These are phyloP conservation scores for Lordiphosa collinella DNA, from an alignment of 1,140 invertebrate genomes.

Conservation along the genomic window DNA sequence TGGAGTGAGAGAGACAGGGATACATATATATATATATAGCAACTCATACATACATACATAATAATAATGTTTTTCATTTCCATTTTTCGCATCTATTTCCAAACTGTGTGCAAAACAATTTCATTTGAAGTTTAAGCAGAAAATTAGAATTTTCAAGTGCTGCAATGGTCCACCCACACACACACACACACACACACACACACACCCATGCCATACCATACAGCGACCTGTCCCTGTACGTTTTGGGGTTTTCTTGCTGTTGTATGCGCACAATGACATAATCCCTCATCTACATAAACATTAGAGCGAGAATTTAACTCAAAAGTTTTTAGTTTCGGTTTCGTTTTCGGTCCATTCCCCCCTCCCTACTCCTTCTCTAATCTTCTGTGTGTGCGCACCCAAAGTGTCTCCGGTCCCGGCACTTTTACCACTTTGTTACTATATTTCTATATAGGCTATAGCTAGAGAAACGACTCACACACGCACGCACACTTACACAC, in stretches of 20 bases:
- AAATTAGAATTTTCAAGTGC: conserved; percentile 78
- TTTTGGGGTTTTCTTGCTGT: conserved; percentile 30
- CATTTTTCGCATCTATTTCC: conserved; percentile 55
- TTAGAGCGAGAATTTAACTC: conserved; percentile 76
- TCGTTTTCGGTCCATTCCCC: conserved; percentile 65
- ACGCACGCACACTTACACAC: conserved; percentile 1
- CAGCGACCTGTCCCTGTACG: conserved; percentile 16
- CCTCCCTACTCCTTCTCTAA: not conserved
- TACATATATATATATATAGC: no score
- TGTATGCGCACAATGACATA: conserved; percentile 68
- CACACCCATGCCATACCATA: no score
- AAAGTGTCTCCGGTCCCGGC: conserved; percentile 53
- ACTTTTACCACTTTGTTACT: conserved; percentile 57
- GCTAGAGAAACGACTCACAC: conserved; percentile 7
- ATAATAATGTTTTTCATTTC: conserved; percentile 55
- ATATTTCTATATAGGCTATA: conserved; percentile 24
- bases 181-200: not conserved
- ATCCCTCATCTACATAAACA: conserved; percentile 78
- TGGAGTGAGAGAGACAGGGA: not conserved
- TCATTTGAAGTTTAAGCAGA: conserved; percentile 70
- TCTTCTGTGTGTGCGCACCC: conserved; percentile 6
- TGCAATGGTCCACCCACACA: conserved; percentile 42
- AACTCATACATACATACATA: conserved; percentile 40
- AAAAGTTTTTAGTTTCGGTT: conserved; percentile 78
- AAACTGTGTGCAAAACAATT: conserved; percentile 62